phyloP scores from a whole-genome alignment of 2,113 vertebrate genomes.

The Dermatemys mawii region DNA sequence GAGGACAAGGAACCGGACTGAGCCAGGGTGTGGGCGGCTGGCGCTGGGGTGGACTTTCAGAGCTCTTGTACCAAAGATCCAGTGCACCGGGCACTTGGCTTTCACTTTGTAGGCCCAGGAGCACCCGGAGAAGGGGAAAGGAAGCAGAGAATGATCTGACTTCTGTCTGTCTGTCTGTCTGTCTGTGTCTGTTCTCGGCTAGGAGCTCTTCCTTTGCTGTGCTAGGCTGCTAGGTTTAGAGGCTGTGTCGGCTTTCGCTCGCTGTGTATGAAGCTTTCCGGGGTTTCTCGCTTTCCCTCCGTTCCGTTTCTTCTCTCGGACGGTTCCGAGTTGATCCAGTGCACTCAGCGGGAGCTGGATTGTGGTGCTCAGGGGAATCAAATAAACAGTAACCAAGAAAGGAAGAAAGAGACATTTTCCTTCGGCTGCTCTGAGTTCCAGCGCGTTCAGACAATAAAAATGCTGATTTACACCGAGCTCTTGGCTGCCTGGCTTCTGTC shows the following conservation, averaged over 20 bases:
- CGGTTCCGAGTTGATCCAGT: conserved; percentile 31
- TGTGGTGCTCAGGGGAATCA: conserved; percentile 79
- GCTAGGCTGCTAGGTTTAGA: conserved; percentile 79
- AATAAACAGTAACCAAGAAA: conserved; percentile 33
- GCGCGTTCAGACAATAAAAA: conserved; percentile 77
- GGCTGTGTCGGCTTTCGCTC: conserved; percentile 58
- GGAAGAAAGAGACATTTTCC: conserved; percentile 63
- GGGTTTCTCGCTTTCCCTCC: no score
- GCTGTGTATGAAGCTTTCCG: conserved; percentile 58
- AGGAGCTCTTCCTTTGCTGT: conserved; percentile 58
- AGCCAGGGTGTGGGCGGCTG: not conserved
- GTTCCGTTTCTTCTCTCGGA: not conserved
- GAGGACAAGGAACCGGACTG: rapidly evolving
- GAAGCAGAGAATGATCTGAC: conserved; percentile 20
- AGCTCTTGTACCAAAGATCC: conserved; percentile 76
- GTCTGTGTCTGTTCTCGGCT: conserved; percentile 69
- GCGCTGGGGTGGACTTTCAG: not conserved
- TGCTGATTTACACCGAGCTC: conserved; percentile 71
- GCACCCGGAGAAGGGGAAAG: not conserved
- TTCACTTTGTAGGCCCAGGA: not conserved
- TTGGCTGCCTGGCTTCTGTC: not conserved
- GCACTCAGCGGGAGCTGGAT: conserved; percentile 79
- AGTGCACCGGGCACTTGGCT: conserved; percentile 25
- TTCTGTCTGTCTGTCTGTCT: conserved; percentile 68
- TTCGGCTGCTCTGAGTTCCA: conserved; percentile 60